Evolutionary conservation across 2,888 invertebrate genomes (phyloP), one percentile per base, ranked within the genome.

Genomic region (Oxycera nigricornis): DNA sequence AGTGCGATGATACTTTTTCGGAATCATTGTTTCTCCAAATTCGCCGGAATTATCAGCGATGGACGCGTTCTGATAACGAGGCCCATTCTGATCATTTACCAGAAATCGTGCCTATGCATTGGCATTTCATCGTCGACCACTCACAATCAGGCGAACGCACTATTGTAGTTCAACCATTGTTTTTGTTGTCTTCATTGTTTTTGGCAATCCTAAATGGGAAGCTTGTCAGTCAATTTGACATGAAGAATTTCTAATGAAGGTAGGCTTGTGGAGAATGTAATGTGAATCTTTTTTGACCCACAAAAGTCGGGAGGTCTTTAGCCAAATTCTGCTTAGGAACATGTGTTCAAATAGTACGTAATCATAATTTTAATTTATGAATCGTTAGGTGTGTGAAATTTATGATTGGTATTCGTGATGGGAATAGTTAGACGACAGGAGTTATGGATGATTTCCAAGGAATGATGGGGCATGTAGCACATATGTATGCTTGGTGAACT

Each of bases 1-100:
- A 20, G 35, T 28, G 50, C 41, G 31, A 22, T 46, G 68, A 50
- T 46, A 50, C 28, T 50, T 68, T 52, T 50, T 46, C 57, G 59
- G 72, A 61, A 76, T 73, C 75, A 76, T 76, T 76, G 75, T 76
- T 76, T 73, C 73, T 72, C 73, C 73, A 76, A 76, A 76, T 76
- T 76, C 75, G 75, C 73, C 75, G 75, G 74, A 76, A 73, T 76
- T 76, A 76, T 76, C 68, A 76, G 39, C 75, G 75, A 76, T 76
- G 35, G 24, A n/a, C 24, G 55, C 24, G n/a, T n/a, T 55, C 22
- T 24, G 55, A 55, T 55, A 55, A 46, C n/a, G 62, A n/a, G 6
- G 2, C 39, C 62, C 26, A 39, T 52, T 17, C 30, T 52, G 50
- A 68, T 68, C 68, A 30, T 68, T 68, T 68, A 68, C 68, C 22